Conservation (phyloP, 2,888 invertebrate species). For the Esperia sulphurella region DNA sequence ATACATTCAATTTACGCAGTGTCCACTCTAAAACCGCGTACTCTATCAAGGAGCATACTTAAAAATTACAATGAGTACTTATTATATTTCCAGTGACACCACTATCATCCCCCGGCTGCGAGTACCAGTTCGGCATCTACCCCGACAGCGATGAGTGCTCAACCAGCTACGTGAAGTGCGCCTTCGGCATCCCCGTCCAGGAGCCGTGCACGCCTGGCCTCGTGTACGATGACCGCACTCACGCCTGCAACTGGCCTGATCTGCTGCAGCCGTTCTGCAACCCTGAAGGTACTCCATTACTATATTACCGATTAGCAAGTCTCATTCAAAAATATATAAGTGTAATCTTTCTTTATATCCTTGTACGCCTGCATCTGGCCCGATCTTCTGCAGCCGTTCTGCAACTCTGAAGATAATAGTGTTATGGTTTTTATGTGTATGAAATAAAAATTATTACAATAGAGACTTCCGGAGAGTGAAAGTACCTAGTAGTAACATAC, state of each 20-base stretch:
- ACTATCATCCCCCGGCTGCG: conserved; percentile 89
- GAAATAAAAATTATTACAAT: too few species aligned
- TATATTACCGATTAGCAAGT: too few species aligned
- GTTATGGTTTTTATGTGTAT: too few species aligned
- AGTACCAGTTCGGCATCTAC: conserved; percentile 93
- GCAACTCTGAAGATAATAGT: conserved; percentile 93
- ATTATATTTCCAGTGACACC: conserved; percentile 90
- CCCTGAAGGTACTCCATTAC: conserved; percentile 84
- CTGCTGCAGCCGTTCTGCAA: conserved; percentile 91
- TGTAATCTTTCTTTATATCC: too few species aligned
- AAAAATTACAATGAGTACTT: too few species aligned
- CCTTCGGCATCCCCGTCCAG: conserved; percentile 88
- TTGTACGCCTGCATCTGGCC: conserved; percentile 97
- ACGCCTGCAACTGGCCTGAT: conserved; percentile 97
- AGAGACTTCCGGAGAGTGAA: too few species aligned
- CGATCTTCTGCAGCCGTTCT: conserved; percentile 90
- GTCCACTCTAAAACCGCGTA: too few species aligned
- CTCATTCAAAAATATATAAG: too few species aligned
- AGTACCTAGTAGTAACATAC: too few species aligned
- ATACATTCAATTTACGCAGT: too few species aligned
- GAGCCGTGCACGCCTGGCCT: conserved; percentile 92
- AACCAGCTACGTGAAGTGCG: conserved; percentile 92
- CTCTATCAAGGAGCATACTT: too few species aligned
- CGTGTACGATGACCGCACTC: conserved; percentile 92
- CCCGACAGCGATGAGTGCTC: conserved; percentile 89